phyloP scores from a whole-genome alignment of 2,797 vertebrate genomes.

The Sebastes minor region DNA sequence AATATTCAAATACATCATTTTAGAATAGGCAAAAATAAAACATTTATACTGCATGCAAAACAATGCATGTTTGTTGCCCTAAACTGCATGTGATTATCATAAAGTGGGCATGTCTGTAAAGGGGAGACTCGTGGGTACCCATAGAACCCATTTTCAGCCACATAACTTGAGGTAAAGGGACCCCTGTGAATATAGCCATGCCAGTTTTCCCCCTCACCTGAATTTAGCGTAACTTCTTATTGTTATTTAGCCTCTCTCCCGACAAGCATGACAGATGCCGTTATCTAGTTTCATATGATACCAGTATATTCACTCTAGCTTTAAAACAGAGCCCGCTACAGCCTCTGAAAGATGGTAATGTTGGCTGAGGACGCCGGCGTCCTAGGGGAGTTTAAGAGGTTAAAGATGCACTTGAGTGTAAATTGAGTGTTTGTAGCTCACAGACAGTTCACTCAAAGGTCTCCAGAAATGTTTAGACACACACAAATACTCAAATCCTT shows the following conservation, averaged over 20 bases:
- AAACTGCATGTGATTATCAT: not conserved
- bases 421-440: not conserved
- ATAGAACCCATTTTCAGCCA: not conserved
- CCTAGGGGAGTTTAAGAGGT: not conserved
- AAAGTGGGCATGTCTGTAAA: not conserved
- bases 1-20: too few relatives aligned
- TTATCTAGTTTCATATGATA: not conserved
- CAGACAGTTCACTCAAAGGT: not conserved
- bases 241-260: not conserved
- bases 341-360: not conserved
- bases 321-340: not conserved
- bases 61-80: not conserved
- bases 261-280: not conserved
- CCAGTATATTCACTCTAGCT: not conserved
- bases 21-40: too few relatives aligned
- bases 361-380: not conserved
- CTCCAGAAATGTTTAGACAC: not conserved
- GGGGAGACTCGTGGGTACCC: not conserved
- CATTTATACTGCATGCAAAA: not conserved
- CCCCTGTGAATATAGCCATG: not conserved
- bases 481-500: not conserved
- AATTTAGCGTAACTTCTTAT: not conserved
- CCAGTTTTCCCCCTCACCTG: not conserved
- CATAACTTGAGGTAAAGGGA: not conserved
- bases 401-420: not conserved